Conservation (phyloP, 1,140 invertebrate genomes). For the Macrotrachela quadricornifera region DNA sequence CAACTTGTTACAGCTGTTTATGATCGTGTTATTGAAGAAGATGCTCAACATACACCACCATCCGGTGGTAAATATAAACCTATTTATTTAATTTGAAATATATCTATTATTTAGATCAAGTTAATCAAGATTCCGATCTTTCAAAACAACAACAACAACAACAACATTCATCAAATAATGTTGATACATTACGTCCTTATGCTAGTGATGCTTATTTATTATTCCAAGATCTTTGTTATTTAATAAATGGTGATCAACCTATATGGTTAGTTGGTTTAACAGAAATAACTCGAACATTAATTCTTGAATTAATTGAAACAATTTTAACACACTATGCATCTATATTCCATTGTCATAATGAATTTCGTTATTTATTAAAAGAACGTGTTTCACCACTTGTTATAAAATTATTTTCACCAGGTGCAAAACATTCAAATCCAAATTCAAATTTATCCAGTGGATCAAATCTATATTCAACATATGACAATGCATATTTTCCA, state of each 20-base stretch:
- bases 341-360: slow-evolving; percentile 47
- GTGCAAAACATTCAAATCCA: slow-evolving; percentile 21
- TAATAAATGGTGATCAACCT: slow-evolving; percentile 85
- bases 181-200: slow-evolving; percentile 49
- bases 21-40: slow-evolving; percentile 58
- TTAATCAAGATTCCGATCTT: neutral
- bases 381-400: slow-evolving; percentile 88
- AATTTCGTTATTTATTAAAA: slow-evolving; percentile 80
- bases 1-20: slow-evolving; percentile 89
- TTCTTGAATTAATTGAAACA: slow-evolving; percentile 75
- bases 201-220: slow-evolving; percentile 81
- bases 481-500: slow-evolving; percentile 82
- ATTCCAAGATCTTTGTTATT: slow-evolving; percentile 77
- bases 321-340: slow-evolving; percentile 69
- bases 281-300: slow-evolving; percentile 89
- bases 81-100: neutral
- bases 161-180: slow-evolving; percentile 13
- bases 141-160: neutral
- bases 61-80: neutral
- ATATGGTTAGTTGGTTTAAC: slow-evolving; percentile 80
- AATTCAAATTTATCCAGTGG: slow-evolving; percentile 11
- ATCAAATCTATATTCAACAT: slow-evolving; percentile 27
- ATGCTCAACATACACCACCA: slow-evolving; percentile 20
- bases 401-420: slow-evolving; percentile 89
- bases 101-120: neutral